These are phyloP conservation scores for Anoplopoma fimbria DNA, from an alignment of 2,113 vertebrate species.

Conservation along the genomic window DNA sequence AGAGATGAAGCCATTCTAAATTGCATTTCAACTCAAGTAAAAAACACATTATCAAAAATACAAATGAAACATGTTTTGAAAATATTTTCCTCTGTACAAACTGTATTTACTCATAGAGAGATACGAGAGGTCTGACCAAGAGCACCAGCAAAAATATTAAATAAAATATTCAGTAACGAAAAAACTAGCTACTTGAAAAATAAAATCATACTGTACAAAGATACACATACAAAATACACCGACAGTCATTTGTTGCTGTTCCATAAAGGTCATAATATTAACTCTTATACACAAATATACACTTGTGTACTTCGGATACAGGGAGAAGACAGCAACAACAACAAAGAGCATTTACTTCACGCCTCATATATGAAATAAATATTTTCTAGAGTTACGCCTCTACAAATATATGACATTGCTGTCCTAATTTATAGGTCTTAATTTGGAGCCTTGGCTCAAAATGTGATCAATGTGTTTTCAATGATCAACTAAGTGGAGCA, in stretches of 20 bases:
- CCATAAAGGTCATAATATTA: constrained; percentile 83
- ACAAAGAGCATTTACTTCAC: constrained; percentile 73
- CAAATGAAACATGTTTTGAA: constrained; percentile 57
- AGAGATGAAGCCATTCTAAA: constrained; percentile 38
- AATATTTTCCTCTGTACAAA: constrained; percentile 81
- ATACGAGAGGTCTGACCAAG: constrained; percentile 64
- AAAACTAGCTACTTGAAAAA: constrained; percentile 70
- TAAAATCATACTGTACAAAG: constrained; percentile 87
- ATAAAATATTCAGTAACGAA: constrained; percentile 69
- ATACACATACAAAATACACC: constrained; percentile 86
- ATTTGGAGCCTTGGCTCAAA: constrained; percentile 62
- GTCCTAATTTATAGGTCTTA: constrained; percentile 71
- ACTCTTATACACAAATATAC: constrained; percentile 92
- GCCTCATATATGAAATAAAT: constrained; percentile 81
- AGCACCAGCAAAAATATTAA: constrained; percentile 83
- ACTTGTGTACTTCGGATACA: constrained; percentile 83
- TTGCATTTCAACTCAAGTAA: constrained; percentile 43
- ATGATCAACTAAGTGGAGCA: constrained; percentile 72
- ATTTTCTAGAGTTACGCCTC: constrained; percentile 69
- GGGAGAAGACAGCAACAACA: constrained; percentile 75
- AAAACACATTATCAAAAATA: constrained; percentile 51
- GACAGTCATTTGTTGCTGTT: constrained; percentile 83
- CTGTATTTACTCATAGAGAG: constrained; percentile 59
- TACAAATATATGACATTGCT: constrained; percentile 70
- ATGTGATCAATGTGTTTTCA: constrained; percentile 74